Evolutionary conservation across 2,113 vertebrate genomes (phyloP), one percentile per base, ranked within the genome.

Genomic region (Taxidea taxus): DNA sequence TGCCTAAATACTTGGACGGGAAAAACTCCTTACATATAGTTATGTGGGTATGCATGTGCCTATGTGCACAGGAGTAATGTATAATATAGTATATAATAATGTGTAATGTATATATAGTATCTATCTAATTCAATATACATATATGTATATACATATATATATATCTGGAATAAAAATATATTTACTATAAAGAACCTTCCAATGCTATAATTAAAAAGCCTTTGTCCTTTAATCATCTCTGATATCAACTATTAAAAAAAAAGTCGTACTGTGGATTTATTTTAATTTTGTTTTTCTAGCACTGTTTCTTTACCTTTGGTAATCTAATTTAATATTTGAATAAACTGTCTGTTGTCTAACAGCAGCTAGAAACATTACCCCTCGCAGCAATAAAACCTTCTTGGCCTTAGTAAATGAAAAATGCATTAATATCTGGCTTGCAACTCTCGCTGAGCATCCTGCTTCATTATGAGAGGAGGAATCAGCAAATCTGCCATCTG

Each of bases 311-410:
- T 89, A 94, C 68, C 31, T 95, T 93, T 77, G 68, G 31, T 84
- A 88, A 95, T 92, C 81, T 93, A 85, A 66, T 94, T 62, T 95
- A 82, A 60, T 80, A 82, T 95, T 96, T 87, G 82, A 94, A 95
- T 94, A 98, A 86, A 87, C 34, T 85, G 15, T 29, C 39, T 82
- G 62, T 77, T 87, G 88, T 96, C 93, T 88, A 87, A 87, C 83
- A 91, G 9, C 77, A 86, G 15, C 64, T 70, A 89, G 91, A 96
- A 97, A 95, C 60, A 97, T 91, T 97, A 92, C 70, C 23, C 47
- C 75, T 94, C 87, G 84, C 42, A 96, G 92, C 94, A 98, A 97
- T 90, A 97, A 98, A 96, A 94, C 8, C 18, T 97, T 85, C 20
- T 13, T 87, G 78, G 62, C 70, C 89, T 96, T 74, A 85, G 37